A percentile compares a stretch with the other conserved stretches of the same genome.
phyloP scores from a whole-genome alignment of 1,140 invertebrate genomes.

The Brachionus calyciflorus region DNA sequence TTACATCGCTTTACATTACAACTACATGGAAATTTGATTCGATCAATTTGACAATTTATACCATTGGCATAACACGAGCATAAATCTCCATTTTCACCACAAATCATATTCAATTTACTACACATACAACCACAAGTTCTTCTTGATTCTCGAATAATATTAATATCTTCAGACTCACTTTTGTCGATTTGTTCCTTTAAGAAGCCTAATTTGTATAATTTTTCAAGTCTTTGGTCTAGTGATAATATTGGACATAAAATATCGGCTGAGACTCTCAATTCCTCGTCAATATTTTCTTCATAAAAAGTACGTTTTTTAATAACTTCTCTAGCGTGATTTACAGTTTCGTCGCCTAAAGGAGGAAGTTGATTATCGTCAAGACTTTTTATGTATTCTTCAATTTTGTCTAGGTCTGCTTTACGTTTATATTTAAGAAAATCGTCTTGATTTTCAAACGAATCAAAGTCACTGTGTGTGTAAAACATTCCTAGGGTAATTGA shows the following conservation, averaged over 20 bases:
- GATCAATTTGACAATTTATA: constrained; percentile 94
- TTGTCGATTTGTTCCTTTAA: constrained; percentile 75
- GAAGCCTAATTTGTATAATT: background rate
- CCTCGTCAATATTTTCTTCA: constrained; percentile 1
- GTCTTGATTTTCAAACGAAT: background rate
- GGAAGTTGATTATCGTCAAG: background rate
- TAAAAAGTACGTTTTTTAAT: background rate
- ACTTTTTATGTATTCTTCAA: background rate
- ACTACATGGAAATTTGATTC: constrained; percentile 90
- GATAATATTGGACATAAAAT: constrained; percentile 26
- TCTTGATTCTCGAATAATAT: constrained; percentile 81
- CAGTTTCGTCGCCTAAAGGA: background rate
- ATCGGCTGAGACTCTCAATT: background rate
- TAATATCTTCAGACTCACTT: constrained; percentile 87
- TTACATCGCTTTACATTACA: constrained; percentile 89
- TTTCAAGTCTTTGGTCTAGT: constrained; percentile 22
- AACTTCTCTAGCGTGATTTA: background rate
- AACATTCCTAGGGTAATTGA: constrained; percentile 77
- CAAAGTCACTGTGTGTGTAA: background rate
- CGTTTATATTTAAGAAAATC: constrained; percentile 2
- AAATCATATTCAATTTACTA: constrained; percentile 69
- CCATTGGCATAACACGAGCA: constrained; percentile 88
- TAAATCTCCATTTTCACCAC: constrained; percentile 77
- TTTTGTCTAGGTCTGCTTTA: background rate
- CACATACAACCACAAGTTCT: constrained; percentile 89